A percentile compares a stretch with the other conserved stretches of the same genome.
phyloP scores from a whole-genome alignment of 2,888 invertebrate genomes.

The Volucella inflata region DNA sequence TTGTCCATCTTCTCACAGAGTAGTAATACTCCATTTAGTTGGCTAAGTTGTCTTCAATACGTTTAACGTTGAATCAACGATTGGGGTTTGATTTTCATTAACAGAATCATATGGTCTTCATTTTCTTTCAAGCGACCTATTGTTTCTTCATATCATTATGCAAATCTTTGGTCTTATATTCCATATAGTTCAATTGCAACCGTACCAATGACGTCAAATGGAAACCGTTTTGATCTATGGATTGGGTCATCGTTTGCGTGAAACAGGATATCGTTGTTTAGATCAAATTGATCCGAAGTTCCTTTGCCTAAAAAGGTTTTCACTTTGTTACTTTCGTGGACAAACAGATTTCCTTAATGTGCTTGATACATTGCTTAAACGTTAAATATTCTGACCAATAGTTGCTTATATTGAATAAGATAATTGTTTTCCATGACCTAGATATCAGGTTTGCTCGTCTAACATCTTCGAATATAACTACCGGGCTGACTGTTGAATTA shows the following conservation, averaged over 20 bases:
- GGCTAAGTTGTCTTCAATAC: not conserved
- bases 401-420: conserved; percentile 23
- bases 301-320: not conserved
- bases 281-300: conserved; percentile 17
- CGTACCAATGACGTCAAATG: conserved; percentile 27
- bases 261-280: conserved; percentile 34
- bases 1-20: not conserved
- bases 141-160: conserved; percentile 6
- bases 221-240: conserved; percentile 3
- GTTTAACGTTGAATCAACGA: no score
- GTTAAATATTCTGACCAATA: not conserved
- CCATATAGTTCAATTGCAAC: conserved; percentile 4
- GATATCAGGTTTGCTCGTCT: conserved; percentile 13
- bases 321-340: not conserved
- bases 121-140: conserved; percentile 6
- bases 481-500: conserved; percentile 14
- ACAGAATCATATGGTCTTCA: conserved; percentile 6
- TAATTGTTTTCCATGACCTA: conserved; percentile 27
- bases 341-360: no score
- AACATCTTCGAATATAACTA: conserved; percentile 26
- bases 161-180: conserved; percentile 20
- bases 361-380: no score
- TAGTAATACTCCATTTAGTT: not conserved
- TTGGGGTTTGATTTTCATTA: conserved; percentile 14
- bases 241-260: no score